These are phyloP conservation scores for Nothoprocta pentlandii DNA, from an alignment of 2,113 vertebrate species.

Conservation along the genomic window DNA sequence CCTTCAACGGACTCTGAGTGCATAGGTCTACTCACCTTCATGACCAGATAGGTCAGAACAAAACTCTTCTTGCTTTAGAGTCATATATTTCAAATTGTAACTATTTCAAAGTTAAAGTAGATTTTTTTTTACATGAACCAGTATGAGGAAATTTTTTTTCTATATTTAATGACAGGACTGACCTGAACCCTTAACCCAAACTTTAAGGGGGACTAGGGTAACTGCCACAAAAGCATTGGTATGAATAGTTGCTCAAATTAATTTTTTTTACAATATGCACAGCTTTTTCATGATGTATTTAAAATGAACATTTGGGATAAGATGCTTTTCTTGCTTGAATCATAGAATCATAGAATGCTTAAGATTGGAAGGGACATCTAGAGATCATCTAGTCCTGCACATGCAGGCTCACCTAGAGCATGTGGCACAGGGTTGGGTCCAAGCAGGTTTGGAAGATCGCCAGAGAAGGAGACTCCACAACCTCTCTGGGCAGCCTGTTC, in stretches of 20 bases:
- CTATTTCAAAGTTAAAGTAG: constrained; percentile 31
- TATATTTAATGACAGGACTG: neutral
- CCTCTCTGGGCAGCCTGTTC: too few relatives aligned
- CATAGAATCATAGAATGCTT: too few relatives aligned
- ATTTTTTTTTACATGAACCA: neutral
- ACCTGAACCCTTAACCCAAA: neutral
- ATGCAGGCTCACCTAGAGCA: too few relatives aligned
- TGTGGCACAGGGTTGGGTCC: too few relatives aligned
- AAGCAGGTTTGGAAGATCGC: too few relatives aligned
- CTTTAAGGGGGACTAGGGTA: neutral
- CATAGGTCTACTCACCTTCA: neutral
- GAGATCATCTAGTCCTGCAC: too few relatives aligned
- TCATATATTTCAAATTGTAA: neutral
- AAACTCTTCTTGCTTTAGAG: neutral
- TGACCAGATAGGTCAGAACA: neutral
- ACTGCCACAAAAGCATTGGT: neutral
- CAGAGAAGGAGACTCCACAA: too few relatives aligned
- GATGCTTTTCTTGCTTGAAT: neutral
- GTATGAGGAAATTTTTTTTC: constrained; percentile 25
- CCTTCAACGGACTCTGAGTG: neutral
- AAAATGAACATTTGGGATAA: neutral
- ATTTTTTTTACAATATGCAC: neutral
- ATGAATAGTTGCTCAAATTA: neutral
- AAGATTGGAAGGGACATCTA: too few relatives aligned
- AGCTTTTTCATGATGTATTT: neutral